Evolutionary conservation across 2,888 invertebrate genomes (phyloP).

Genomic region (Rotaria magnacalcarata): DNA sequence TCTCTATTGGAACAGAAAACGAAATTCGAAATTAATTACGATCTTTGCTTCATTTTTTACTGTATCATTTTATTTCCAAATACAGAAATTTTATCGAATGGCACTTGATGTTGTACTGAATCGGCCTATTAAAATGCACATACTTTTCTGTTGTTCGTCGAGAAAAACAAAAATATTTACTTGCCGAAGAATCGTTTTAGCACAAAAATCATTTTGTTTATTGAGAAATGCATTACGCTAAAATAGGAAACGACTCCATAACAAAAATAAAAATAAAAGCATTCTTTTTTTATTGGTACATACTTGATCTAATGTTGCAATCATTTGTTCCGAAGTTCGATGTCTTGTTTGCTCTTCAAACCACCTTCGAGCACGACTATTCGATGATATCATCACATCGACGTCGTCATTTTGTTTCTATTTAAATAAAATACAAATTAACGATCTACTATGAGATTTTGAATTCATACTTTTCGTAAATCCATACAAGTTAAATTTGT

Average conservation of each 20-base stretch:
- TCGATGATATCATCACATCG: constrained; percentile 4
- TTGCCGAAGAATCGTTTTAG: constrained; percentile 16
- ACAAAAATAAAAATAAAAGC: too few relatives aligned
- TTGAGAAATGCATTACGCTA: not conserved
- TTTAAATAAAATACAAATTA: too few relatives aligned
- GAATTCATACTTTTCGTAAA: not conserved
- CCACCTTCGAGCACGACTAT: constrained; percentile 6
- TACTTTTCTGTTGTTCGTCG: too few relatives aligned
- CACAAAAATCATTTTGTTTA: not conserved
- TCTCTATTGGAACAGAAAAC: not conserved
- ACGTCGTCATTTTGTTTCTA: constrained; percentile 22
- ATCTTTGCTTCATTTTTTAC: not conserved
- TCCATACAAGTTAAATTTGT: constrained; percentile 28
- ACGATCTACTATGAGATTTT: too few relatives aligned
- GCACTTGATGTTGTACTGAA: not conserved
- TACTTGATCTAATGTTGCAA: constrained; percentile 13
- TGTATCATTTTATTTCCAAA: not conserved
- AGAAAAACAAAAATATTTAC: not conserved
- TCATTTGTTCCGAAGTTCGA: not conserved
- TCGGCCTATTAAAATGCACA: not conserved
- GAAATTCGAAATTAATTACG: too few relatives aligned
- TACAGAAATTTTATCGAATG: not conserved
- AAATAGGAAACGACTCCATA: not conserved
- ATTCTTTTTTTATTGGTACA: not conserved
- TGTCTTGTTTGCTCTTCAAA: constrained; percentile 6